Base-by-base conservation (phyloP, 2,888 invertebrate species). In the Polydrusus cervinus region DNA sequence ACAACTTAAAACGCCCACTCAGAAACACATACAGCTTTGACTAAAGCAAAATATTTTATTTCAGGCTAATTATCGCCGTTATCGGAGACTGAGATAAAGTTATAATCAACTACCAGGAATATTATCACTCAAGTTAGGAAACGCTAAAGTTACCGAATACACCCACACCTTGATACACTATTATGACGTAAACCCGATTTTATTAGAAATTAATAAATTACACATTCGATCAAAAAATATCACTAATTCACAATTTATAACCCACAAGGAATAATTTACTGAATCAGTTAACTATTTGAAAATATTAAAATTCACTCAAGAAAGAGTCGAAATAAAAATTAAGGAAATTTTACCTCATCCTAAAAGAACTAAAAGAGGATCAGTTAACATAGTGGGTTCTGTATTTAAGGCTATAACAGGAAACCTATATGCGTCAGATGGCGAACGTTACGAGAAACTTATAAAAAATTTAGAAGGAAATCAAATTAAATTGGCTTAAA, bases 131-230 rank as follows among this genome's bases (percentile, higher is more conserved):
- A 65, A 65, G 20, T 49, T 65, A 38, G 49, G 49, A 47, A 13
- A 65, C 10, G 65, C 65, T 47, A 51, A 65, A 49, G 3, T 51
- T 25, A 65, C 16, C 13, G 25, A 65, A 49, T 49, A 65, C 40
- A 65, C 65, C 9, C 20, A 65, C 18, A 65, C 65, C 20, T 49
- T 65, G 18, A 65, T 65, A 34, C 25, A 65, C 45, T 65, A 49
- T 30, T 49, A 16, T 49, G 65, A 65, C n/a, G 13, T 65, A 49
- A 65, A 65, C 16, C 65, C 38, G 6, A 65, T 65, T 11, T 18
- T 65, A 49, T n/a, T 16, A 16, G 64, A 64, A 64, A 64, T 16
- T 40, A 64, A 64, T 43, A 64, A 64, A 43, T 40, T 43, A 43
- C 20, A 64, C 16, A 10, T 16, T 45, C 40, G 43, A 64, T 45